phyloP scores from a whole-genome alignment of 2,797 vertebrate species.

The Paedocypris micromegethes region DNA sequence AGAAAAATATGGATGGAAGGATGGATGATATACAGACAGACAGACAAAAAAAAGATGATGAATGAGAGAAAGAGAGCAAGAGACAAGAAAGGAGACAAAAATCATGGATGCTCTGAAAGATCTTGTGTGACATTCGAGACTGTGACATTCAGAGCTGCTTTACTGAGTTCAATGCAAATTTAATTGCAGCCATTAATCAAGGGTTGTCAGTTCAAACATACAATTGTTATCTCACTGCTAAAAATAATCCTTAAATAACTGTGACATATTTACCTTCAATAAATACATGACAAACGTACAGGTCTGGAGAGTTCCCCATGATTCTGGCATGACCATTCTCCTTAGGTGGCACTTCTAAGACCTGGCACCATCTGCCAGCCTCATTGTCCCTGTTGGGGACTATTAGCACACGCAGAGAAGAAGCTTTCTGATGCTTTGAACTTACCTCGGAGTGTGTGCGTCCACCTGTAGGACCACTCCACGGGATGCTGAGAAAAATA shows the following conservation, averaged over 20 bases:
- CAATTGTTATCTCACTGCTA: no score
- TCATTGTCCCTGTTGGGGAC: constrained; percentile 20
- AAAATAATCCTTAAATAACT: no score
- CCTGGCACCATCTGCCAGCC: constrained; percentile 28
- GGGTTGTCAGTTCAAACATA: no score
- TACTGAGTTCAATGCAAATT: not conserved
- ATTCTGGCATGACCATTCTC: constrained; percentile 17
- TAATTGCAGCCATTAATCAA: no score
- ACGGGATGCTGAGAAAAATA: not conserved
- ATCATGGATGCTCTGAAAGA: not conserved
- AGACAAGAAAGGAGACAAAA: not conserved
- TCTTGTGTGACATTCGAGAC: constrained; percentile 1
- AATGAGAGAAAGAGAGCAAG: not conserved
- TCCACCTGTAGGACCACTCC: not conserved
- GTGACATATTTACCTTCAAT: no score
- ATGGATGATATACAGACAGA: no score
- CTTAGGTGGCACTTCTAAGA: constrained; percentile 21
- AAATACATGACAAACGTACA: no score
- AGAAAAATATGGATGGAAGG: no score
- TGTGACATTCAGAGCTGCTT: constrained; percentile 16
- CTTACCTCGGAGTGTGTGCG: not conserved
- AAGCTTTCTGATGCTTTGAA: not conserved
- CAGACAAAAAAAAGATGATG: no score
- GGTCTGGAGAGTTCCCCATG: not conserved
- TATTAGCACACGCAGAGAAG: constrained; percentile 28